phyloP scores from a whole-genome alignment of 2,113 vertebrate genomes.

The Plotosus lineatus region DNA sequence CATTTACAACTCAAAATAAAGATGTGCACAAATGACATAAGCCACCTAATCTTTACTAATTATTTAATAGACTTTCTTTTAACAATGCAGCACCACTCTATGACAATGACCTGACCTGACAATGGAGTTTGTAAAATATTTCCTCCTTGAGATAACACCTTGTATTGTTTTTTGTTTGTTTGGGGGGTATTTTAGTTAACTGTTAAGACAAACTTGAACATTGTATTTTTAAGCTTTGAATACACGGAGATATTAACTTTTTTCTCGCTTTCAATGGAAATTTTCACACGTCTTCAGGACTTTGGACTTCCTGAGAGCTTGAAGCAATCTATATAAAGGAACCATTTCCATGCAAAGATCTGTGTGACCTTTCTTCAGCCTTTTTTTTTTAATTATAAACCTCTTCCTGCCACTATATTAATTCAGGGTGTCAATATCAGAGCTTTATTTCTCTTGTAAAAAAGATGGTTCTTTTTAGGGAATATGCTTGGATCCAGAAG shows the following conservation, averaged over 20 bases:
- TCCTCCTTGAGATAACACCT: no score
- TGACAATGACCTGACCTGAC: background rate
- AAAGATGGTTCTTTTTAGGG: background rate
- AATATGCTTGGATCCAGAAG: background rate
- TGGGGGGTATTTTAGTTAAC: no score
- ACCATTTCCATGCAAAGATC: background rate
- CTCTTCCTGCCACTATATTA: background rate
- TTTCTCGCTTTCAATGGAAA: background rate
- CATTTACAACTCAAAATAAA: slow-evolving; percentile 2
- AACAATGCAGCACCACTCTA: background rate
- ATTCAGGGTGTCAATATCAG: background rate
- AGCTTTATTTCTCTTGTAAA: background rate
- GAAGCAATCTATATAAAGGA: background rate
- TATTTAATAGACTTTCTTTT: background rate
- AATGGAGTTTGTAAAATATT: background rate
- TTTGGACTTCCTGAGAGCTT: background rate
- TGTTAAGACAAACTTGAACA: background rate
- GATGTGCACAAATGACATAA: background rate
- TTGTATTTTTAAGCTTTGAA: background rate
- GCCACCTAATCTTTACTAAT: background rate
- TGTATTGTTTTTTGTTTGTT: no score
- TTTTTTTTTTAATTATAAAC: no score
- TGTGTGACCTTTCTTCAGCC: background rate
- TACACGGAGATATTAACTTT: background rate
- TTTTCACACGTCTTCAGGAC: background rate